Evolutionary conservation across 2,797 vertebrate species (phyloP), one percentile per base, ranked within the genome.

Genomic region (Glossophaga mutica): DNA sequence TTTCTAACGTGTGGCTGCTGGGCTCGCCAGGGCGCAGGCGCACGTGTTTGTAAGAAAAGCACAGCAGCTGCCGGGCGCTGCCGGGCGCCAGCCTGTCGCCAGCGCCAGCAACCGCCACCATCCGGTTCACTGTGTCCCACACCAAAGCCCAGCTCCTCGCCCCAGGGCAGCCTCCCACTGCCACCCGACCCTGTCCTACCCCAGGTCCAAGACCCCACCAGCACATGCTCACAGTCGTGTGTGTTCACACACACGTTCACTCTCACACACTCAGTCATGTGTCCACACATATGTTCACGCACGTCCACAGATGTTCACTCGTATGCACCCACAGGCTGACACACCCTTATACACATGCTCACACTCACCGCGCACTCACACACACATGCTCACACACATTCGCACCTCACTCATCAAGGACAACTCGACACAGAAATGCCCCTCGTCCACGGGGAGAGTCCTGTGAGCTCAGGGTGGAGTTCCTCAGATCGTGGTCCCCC

Each of bases 331-430:
- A 2, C 16, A 1, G 32, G 76, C 55, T 57, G 44, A 37, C 16
- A n/a, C 15, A 39, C 4, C 3, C 37, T 32, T 6, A 34, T 9
- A 34, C 50, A 15, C 4, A 5, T 0, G 1, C 57, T 32, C 46
- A 5, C 9, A 1, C 22, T 29, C 15, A 65, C 15, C 52, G 10
- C 46, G 3, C 5, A 1, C 22, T 18, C 15, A 65, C 15, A 34
- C 22, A 57, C 59, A 48, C 57, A 9, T 22, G 3, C 65, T 29
- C 21, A 34, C 14, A n/a, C n/a, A 9, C 71, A 21, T 42, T 32
- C 50, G 26, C 29, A 32, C 3, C 14, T 50, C 19, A 44, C 29
- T 68, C 50, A 71, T 37, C 46, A 46, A 73, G 39, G 78, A 29
- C 32, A n/a, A 55, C 50, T 46, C 9, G 9, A 82, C 32, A 2